phyloP scores from a whole-genome alignment of 2,113 vertebrate species.

The Actenoides lindsayi region DNA sequence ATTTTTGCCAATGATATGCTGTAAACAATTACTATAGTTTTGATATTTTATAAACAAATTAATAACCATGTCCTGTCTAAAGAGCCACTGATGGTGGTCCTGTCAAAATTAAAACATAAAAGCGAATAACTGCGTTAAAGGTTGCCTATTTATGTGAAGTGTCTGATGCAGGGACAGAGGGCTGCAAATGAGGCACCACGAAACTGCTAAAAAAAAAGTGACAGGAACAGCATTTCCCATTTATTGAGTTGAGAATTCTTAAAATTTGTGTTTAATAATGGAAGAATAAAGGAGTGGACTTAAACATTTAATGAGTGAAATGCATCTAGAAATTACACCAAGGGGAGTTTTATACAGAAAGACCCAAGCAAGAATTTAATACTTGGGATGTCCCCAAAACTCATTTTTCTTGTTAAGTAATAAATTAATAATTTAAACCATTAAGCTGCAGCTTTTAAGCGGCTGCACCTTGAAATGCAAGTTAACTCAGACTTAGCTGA shows the following conservation, averaged over 20 bases:
- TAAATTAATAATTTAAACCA: not conserved
- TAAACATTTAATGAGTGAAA: not conserved
- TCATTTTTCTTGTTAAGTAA: not conserved
- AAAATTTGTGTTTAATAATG: not conserved
- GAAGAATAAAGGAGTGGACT: not conserved
- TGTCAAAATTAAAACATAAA: not conserved
- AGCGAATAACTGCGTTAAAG: not conserved
- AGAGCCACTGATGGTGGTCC: not conserved
- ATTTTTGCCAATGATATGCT: not conserved
- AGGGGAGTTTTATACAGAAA: not conserved
- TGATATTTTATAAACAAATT: not conserved
- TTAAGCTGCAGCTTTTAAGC: not conserved
- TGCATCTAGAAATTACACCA: not conserved
- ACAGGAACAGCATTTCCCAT: not conserved
- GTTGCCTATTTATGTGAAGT: not conserved
- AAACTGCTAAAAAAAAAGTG: not conserved
- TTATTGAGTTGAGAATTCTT: not conserved
- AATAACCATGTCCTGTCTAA: not conserved
- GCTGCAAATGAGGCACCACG: not conserved
- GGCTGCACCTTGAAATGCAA: not conserved
- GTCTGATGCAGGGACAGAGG: not conserved
- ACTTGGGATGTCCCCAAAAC: not conserved
- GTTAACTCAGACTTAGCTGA: not conserved
- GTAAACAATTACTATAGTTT: constrained; percentile 2
- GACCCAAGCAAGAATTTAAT: not conserved